Conservation (phyloP, 2,888 invertebrate genomes). For the Eugnorisma glareosa region DNA sequence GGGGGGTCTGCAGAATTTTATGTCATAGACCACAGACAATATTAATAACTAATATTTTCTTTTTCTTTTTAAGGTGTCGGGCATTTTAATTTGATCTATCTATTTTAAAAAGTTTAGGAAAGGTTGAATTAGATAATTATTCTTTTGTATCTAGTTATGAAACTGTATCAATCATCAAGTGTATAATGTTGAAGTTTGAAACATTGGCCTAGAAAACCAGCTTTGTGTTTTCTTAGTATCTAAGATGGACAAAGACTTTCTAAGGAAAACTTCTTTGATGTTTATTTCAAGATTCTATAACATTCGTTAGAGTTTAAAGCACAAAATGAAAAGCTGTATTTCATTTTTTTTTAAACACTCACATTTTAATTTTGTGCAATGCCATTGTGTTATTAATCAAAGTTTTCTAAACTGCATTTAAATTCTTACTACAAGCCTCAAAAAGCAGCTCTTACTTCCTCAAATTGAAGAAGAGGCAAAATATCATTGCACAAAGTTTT, state of each 20-base stretch:
- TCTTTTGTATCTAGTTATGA: neutral
- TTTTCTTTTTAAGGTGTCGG: neutral
- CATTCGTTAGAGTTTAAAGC: neutral
- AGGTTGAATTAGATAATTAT: neutral
- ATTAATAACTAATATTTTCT: neutral
- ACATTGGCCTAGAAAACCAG: neutral
- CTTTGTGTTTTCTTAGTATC: neutral
- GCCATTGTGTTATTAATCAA: no score
- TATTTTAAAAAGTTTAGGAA: neutral
- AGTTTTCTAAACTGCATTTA: neutral
- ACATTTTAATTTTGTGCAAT: neutral
- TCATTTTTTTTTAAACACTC: no score
- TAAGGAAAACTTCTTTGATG: no score
- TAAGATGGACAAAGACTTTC: conserved; percentile 7
- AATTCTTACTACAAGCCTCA: neutral
- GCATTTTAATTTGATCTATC: neutral
- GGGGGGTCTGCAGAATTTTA: neutral
- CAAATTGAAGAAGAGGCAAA: neutral
- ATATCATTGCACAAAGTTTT: conserved; percentile 6
- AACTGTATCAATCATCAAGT: no score
- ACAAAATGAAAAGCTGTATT: neutral
- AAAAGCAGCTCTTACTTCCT: neutral
- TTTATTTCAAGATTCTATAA: neutral
- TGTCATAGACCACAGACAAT: neutral
- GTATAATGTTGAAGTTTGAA: neutral